phyloP scores from a whole-genome alignment of 2,797 vertebrate genomes.

The Phalanger gymnotis region DNA sequence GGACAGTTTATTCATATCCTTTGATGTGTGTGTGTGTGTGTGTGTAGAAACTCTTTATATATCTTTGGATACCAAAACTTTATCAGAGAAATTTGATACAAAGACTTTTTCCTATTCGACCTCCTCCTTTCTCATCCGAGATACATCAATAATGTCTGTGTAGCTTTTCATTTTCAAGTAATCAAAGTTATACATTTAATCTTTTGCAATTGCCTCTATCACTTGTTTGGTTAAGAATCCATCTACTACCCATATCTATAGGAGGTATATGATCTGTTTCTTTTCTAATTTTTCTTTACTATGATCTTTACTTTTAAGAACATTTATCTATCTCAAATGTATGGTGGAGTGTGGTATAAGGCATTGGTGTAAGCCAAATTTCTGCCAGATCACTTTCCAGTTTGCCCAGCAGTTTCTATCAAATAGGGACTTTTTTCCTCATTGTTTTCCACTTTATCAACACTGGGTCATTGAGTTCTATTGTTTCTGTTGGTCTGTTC shows the following conservation, averaged over 20 bases:
- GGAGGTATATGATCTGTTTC: neutral
- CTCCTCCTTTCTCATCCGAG: neutral
- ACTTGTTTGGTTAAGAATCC: neutral
- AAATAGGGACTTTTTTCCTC: neutral
- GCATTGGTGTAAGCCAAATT: neutral
- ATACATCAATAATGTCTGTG: neutral
- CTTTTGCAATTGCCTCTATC: neutral
- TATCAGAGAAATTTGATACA: neutral
- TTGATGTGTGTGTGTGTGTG: neutral
- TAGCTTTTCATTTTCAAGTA: neutral
- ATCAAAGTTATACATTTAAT: neutral
- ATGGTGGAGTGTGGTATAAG: neutral
- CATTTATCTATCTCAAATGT: neutral
- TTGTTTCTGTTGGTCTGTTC: neutral
- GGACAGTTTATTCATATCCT: neutral
- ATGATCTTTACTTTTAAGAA: neutral
- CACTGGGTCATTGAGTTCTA: neutral
- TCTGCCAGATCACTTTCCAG: neutral
- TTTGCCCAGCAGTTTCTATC: too few species aligned
- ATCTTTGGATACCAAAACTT: neutral
- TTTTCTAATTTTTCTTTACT: neutral
- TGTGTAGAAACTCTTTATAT: neutral
- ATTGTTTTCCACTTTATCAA: neutral
- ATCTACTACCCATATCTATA: neutral
- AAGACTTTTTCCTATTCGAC: neutral